Percentiles rank a stretch among this genome's conserved stretches.
Evolutionary conservation across 2,797 vertebrate species (phyloP).

Genomic region (Orestias chungarensis): DNA sequence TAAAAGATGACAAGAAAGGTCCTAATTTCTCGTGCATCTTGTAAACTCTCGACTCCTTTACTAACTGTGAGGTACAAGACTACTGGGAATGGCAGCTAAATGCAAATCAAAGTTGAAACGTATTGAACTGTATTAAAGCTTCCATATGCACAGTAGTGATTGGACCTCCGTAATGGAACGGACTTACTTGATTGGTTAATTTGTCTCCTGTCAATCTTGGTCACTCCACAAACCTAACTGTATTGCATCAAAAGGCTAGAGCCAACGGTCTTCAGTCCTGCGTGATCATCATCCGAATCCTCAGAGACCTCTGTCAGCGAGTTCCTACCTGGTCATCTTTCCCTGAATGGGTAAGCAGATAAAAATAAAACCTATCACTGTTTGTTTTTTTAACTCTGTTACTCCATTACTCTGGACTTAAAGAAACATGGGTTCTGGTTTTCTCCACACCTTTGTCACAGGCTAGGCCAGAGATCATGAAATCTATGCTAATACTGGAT

Average conservation of each 20-base stretch:
- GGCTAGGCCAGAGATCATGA: no score
- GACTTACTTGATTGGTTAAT: constrained; percentile 63
- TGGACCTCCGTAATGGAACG: constrained; percentile 83
- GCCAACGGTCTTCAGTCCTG: constrained; percentile 99
- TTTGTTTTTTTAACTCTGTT: background rate
- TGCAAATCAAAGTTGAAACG: constrained; percentile 72
- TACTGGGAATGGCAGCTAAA: constrained; percentile 97
- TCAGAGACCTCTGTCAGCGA: constrained; percentile 95
- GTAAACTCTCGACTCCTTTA: constrained; percentile 93
- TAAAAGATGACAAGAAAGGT: constrained; percentile 89
- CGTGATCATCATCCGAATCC: constrained; percentile 97
- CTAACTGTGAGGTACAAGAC: constrained; percentile 96
- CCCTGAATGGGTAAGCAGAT: constrained; percentile 93
- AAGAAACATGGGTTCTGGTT: no score
- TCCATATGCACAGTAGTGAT: constrained; percentile 95
- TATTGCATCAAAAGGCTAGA: constrained; percentile 95
- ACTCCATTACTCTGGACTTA: no score
- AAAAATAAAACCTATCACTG: background rate
- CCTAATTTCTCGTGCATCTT: constrained; percentile 89
- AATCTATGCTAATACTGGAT: no score
- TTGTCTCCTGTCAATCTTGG: constrained; percentile 60
- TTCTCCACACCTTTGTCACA: no score
- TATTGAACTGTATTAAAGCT: constrained; percentile 83
- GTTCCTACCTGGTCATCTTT: constrained; percentile 97
- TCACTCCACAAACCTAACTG: constrained; percentile 82